Base-by-base conservation (phyloP, 2,888 invertebrate species). In the Theretra japonica region DNA sequence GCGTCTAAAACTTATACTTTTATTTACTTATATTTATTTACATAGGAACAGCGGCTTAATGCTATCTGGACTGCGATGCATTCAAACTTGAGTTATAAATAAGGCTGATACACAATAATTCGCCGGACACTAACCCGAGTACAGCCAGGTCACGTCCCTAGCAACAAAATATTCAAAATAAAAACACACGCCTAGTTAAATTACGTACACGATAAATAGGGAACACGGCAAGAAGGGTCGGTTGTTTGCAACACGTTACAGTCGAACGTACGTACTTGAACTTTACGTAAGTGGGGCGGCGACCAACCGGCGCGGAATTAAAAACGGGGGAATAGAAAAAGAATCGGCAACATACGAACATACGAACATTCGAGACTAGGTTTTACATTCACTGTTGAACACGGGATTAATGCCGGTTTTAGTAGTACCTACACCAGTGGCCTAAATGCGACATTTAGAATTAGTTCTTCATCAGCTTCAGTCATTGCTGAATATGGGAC, bases 211-310 rank as follows among this genome's bases (percentile, higher is more conserved):
- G 53, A 53, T 53, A 53, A 53, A 53, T 53, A 53, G 17, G 53
- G n/a, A 53, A 53, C 53, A 53, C 53, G 53, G 19, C 53, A 53
- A 53, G 53, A 53, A 53, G 53, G 53, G 21, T 7, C 65, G 65
- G 48, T 48, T 65, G 48, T 65, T 65, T 41, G 65, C 65, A 48
- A 65, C 48, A 65, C 48, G 65, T 65, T 65, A 48, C 23, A 23
- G 21, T 1, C 65, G 41, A 48, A 65, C 65, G 23, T 48, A 65
- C 65, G 23, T 48, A 65, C 65, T 65, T 65, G 48, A 65, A 65
- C 65, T 65, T 48, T 65, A 23, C 65, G 65, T 17, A 65, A 65
- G 65, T 65, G 23, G 65, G 65, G 21, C 65, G 48, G 23, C 23
- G 48, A 65, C 65, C 21, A 23, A 23, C 33, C 41, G 23, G 19